A percentile compares a stretch with the other conserved stretches of the same genome.
Evolutionary conservation across 2,888 invertebrate species (phyloP).

Genomic region (Rhyacophila evoluta): DNA sequence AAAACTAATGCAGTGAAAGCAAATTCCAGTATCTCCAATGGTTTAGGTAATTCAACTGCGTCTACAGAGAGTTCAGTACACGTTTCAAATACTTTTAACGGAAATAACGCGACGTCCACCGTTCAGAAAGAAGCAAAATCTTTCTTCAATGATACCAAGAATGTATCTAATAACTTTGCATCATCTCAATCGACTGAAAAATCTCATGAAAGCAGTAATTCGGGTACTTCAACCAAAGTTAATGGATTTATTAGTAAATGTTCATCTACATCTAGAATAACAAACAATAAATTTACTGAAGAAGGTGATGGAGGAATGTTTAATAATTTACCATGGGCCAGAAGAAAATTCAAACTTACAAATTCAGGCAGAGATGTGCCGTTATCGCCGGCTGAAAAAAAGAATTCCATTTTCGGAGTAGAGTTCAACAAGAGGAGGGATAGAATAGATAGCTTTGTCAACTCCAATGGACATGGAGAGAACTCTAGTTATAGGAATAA

Average conservation of each 20-base stretch:
- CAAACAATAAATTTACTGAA: constrained; percentile 8
- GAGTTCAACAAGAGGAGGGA: constrained; percentile 67
- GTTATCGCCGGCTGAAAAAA: constrained; percentile 71
- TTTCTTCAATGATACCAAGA: neutral
- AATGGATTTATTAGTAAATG: constrained; percentile 37
- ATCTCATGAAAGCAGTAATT: constrained; percentile 16
- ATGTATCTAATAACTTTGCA: neutral
- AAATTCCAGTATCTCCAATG: constrained; percentile 61
- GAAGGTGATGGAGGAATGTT: constrained; percentile 35
- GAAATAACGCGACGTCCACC: constrained; percentile 60
- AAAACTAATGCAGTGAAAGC: constrained; percentile 59
- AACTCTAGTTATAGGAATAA: constrained; percentile 58
- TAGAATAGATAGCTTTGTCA: constrained; percentile 65
- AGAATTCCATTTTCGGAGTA: constrained; percentile 67
- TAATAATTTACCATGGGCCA: constrained; percentile 69
- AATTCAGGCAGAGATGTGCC: constrained; percentile 80
- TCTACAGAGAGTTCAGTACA: constrained; percentile 41
- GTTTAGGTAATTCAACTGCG: constrained; percentile 56
- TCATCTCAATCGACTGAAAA: neutral
- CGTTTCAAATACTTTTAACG: constrained; percentile 55
- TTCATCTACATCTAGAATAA: constrained; percentile 29
- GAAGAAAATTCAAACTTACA: constrained; percentile 76
- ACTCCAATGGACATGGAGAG: constrained; percentile 30
- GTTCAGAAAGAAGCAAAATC: neutral
- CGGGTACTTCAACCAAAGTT: neutral